Percentiles rank a stretch among this genome's conserved stretches.
phyloP scores from a whole-genome alignment of 2,797 vertebrate genomes.

The Sphaeramia orbicularis region DNA sequence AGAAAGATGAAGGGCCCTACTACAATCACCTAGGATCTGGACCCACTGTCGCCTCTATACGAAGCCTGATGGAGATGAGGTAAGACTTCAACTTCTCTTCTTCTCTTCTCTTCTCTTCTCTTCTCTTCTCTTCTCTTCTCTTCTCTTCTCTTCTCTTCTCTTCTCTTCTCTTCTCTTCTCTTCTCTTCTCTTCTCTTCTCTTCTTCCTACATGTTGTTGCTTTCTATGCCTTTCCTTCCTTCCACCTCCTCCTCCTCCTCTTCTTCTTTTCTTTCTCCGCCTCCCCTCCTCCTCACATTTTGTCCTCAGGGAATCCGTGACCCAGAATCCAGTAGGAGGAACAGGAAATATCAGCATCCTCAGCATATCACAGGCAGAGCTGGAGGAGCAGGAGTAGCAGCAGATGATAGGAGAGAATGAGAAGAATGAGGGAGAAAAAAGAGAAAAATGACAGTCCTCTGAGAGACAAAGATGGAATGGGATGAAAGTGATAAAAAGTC shows the following conservation, averaged over 20 bases:
- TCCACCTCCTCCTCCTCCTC: slow-evolving; percentile 21
- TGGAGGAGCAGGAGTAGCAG: slow-evolving; percentile 37
- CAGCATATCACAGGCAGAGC: slow-evolving; percentile 70
- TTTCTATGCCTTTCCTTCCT: slow-evolving; percentile 11
- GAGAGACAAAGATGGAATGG: neutral
- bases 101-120: slow-evolving; percentile 10
- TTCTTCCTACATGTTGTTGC: slow-evolving; percentile 21
- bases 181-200: neutral
- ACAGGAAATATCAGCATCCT: slow-evolving; percentile 78
- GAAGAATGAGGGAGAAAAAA: slow-evolving; percentile 43
- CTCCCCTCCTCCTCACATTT: slow-evolving; percentile 59
- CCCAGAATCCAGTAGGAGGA: slow-evolving; percentile 82
- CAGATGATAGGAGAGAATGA: slow-evolving; percentile 49
- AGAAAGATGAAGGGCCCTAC: slow-evolving; percentile 98
- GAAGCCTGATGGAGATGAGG: slow-evolving; percentile 96
- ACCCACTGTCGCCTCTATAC: slow-evolving; percentile 93
- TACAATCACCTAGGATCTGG: slow-evolving; percentile 98
- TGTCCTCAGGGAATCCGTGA: slow-evolving; percentile 81
- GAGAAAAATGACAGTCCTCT: slow-evolving; percentile 19
- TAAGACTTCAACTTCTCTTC: slow-evolving; percentile 70
- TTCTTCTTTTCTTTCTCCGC: slow-evolving; percentile 29
- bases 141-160: slow-evolving; percentile 1
- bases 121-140: slow-evolving; percentile 15
- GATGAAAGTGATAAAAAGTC: neutral
- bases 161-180: neutral